Evolutionary conservation across 2,888 invertebrate genomes (phyloP), one percentile per base, ranked within the genome.

Genomic region (Leptopterna dolabrata): DNA sequence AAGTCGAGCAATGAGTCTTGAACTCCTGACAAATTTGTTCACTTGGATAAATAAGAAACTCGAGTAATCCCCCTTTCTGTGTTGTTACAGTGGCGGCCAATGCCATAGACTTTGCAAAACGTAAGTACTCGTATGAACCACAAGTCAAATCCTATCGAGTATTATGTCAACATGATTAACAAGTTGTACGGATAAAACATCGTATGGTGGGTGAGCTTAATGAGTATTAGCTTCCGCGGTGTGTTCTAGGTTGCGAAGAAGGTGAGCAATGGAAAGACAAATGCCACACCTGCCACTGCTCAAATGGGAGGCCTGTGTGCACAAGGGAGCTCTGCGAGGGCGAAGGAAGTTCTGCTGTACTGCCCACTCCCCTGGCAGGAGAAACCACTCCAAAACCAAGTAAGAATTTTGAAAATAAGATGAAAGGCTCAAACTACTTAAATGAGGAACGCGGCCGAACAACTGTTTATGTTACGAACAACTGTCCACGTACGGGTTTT

Each of bases 221-320:
- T 4, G 36, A 36, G 7, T 36, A 7, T 36, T 2, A 4, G 36
- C 4, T 36, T 36, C 36, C 36, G 36, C 7, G 36, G 7, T 36
- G 36, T 36, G 2, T 36, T 36, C 36, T 36, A 87, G 86, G 27
- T 4, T 87, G 86, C 29, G 80, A 87, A 41, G 70, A 63, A 16
- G 86, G 86, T 0, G 24, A 63, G 14, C 16, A 16, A 7, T 87
- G 86, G 86, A 87, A 87, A 78, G 80, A 78, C 24, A 29, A 70
- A 0, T 87, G 86, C 45, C 78, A 87, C 70, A 80, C 86, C 4
- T 87, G 86, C 70, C 55, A 78, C 7, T 87, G 86, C 19, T 51
- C 86, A 4, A 36, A 80, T 41, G 86, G 86, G 13, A 78, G 27
- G 71, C 78, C 78, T 7, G 55, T 70, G 0, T 87, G 86, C 80